Evolutionary conservation across 2,113 vertebrate species (phyloP), one percentile per base, ranked within the genome.

Genomic region (Rhabdomys dilectus): DNA sequence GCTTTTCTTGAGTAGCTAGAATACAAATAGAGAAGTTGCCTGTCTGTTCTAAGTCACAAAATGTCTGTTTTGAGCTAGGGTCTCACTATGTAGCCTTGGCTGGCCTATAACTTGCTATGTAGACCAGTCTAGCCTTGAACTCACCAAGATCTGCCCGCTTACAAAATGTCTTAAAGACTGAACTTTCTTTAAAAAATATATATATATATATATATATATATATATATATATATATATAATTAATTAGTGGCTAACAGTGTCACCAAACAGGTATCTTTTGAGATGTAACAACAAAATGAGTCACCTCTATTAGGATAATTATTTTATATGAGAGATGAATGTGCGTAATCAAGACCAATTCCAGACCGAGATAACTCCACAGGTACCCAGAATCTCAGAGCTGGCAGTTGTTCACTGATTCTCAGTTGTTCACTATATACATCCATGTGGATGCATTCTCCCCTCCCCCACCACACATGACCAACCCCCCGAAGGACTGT

Each of bases 191-290:
- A 45, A 45, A 45, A 45, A n/a, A n/a, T n/a, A n/a, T n/a, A n/a
- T n/a, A n/a, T n/a, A n/a, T n/a, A n/a, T n/a, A n/a, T n/a, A n/a
- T n/a, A n/a, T n/a, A n/a, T n/a, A n/a, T n/a, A n/a, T n/a, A n/a
- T n/a, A n/a, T n/a, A n/a, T n/a, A n/a, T n/a, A n/a, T n/a, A n/a
- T n/a, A n/a, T n/a, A n/a, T n/a, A n/a, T n/a, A n/a, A n/a, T n/a
- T n/a, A n/a, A 77, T 56, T 60, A 78, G 88, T 36, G 60, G 89
- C 53, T 48, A 82, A 53, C 29, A 82, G 26, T 80, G 36, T 48
- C 81, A 78, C n/a, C 82, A 85, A 94, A 89, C 39, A 89, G 92
- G 87, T 70, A 64, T 76, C 26, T 58, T 48, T 89, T 94, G 53
- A n/a, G 36, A 84, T 76, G 31, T 21, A 86, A 62, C 8, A 53